Base-by-base conservation (phyloP, 1,140 invertebrate species). In the Drusus annulatus region DNA sequence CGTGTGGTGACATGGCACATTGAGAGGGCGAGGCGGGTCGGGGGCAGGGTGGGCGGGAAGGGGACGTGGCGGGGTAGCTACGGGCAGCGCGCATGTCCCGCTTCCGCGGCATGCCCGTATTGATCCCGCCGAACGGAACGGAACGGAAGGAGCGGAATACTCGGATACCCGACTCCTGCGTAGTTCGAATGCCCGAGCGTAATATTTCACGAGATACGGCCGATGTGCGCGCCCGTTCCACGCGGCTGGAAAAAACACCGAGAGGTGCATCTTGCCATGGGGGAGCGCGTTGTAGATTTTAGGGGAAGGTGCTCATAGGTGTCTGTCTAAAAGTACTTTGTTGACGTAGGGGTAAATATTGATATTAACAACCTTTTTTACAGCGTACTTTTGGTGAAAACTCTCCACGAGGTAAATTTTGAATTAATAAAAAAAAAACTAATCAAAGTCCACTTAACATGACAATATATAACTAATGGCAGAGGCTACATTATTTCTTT, bases 71-170 rank as follows among this genome's bases (percentile, higher is more conserved):
- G 69, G 69, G 17, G 69, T 0, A 8, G 13, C 16, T 8, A 23
- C 3, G 21, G 45, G 45, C 52, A 74, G 23, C 21, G 71, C 71
- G 71, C 71, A 74, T 74, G 71, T 54, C 71, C 17, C 71, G 71
- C 52, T 50, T 15, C 52, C 23, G 8, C 13, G 36, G 36, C 36
- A 1, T 45, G 36, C 45, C 45, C 23, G 71, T 74, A 45, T 74
- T 74, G 71, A 74, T 74, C 71, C 71, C 52, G 62, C 62, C 62
- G 25, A 65, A 65, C n/a, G 62, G 36, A 45, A 45, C 36, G 6
- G 31, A 4, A 36, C 31, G 36, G 36, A 45, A 45, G 10, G 62
- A 65, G n/a, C 28, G 62, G 62, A 25, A 65, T 65, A 16, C 8
- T 65, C 60, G 19, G 15, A 65, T 65, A 16, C 25, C 60, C 62